Evolutionary conservation across 2,888 invertebrate species (phyloP), one percentile per base, ranked within the genome.

Genomic region (Cremastinae sp.): DNA sequence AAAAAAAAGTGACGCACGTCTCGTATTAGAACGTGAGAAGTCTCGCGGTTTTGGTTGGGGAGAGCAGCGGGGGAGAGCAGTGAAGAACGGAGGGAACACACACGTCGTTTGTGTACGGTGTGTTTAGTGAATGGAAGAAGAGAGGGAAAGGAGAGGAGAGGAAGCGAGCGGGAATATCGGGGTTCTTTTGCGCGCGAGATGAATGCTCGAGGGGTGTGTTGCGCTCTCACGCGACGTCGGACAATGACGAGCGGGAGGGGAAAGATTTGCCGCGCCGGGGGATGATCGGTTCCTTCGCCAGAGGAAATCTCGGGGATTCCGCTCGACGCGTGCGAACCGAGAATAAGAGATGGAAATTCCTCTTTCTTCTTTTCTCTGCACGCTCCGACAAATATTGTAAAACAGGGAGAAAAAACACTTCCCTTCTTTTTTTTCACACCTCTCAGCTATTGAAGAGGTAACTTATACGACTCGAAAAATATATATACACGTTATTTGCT

Each of bases 211-310:
- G 71, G 71, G 71, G 78, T 66, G 75, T 73, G 65, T 75, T 75
- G 75, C 71, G 75, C 70, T 78, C 78, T 75, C 71, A 71, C 71
- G 62, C 71, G 56, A 74, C 45, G 36, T 71, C 68, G 71, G 74
- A 78, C 78, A 76, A 76, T 76, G 53, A 10, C 12, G 34, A 22
- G 47, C 53, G 64, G 34, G 51, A 34, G 12, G 51, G 43, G 16
- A 22, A 18, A 34, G 34, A 14, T 71, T 49, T 59, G 12, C 56
- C 75, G 58, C 75, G 49, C 47, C 75, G 49, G 71, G 75, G 75
- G 65, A 71, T 66, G 75, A 49, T 75, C 49, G 54, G 71, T 41
- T 64, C 71, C 71, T 71, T 66, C 54, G 53, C 45, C 71, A 62
- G 65, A 71, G 75, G 54, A 75, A 75, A 75, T 71, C 71, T 71